Percentiles rank a stretch among this genome's conserved stretches.
Conservation (phyloP, 2,888 invertebrate genomes). For the Platycnemis pennipes region DNA sequence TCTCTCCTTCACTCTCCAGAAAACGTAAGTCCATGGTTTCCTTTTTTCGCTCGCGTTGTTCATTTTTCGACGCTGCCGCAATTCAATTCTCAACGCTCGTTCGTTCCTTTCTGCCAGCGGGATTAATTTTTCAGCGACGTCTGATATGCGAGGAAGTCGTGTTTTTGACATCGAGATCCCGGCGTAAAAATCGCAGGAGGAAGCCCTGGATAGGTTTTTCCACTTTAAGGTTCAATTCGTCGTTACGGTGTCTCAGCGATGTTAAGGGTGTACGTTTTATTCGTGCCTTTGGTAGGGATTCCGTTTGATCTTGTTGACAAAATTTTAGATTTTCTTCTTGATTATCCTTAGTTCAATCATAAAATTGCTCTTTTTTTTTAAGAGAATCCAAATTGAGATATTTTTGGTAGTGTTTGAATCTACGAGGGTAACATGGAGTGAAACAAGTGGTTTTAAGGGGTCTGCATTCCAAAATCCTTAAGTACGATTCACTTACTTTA, state of each 20-base stretch:
- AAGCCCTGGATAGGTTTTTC: neutral
- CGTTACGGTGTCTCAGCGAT: neutral
- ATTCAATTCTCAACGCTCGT: neutral
- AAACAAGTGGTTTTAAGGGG: no score
- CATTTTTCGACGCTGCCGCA: neutral
- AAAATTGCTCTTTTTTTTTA: neutral
- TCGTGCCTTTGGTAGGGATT: neutral
- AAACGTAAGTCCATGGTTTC: slow-evolving; percentile 39
- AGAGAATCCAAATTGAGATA: neutral
- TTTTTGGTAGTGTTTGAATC: no score
- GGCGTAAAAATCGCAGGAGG: neutral
- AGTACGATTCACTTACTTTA: no score
- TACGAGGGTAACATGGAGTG: no score
- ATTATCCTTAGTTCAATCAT: neutral
- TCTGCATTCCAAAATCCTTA: no score
- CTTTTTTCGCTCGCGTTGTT: neutral
- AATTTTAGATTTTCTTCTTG: neutral
- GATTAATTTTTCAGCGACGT: neutral
- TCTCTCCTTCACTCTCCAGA: slow-evolving; percentile 28
- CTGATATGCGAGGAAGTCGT: neutral
- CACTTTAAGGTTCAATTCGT: neutral
- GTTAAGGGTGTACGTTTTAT: neutral
- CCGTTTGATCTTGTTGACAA: neutral
- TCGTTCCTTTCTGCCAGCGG: neutral
- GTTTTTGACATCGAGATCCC: neutral